Evolutionary conservation across 1,140 invertebrate genomes (phyloP), one percentile per base, ranked within the genome.

Genomic region (Drosophila ananassae): DNA sequence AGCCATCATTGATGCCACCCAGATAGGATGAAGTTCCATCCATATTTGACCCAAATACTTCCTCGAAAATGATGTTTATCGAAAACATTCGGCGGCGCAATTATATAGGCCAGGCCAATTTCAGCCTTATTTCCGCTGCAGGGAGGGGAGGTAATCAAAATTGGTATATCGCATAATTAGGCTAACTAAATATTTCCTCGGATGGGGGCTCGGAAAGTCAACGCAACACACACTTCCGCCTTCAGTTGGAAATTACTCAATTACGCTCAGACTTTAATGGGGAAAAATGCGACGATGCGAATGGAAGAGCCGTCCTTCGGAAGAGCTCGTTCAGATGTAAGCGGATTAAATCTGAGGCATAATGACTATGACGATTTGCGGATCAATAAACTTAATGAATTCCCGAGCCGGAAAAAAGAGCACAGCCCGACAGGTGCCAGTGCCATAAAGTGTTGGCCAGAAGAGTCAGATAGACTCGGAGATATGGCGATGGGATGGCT

Each of bases 331-430:
- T 80, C 34, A 47, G 56, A 53, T 47, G 58, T 89, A 89, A 89
- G 83, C 79, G 72, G 83, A 79, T 89, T 89, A 89, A 83, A 79
- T 77, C 72, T 50, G 24, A 63, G 53, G 32, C 80, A 83, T 74
- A 83, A 77, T 77, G 77, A 75, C 63, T 81, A 57, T 71, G 66
- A 59, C 67, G 63, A 60, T 71, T 57, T 62, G 68, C 83, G 67
- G 73, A 89, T 89, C 79, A 89, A 89, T 89, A 77, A 83, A 83
- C 63, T 77, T 87, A 83, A 87, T 87, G 84, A 83, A 89, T 62
- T 77, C 71, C 58, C 46, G 66, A 8, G 53, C 41, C 39, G 52
- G 55, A 51, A 77, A 41, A 46, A 76, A 44, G 44, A 57, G 22
- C 37, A 73, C 48, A 62, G 59, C 41, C 50, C 21, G 34, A 21